Evolutionary conservation across 2,113 vertebrate genomes (phyloP), one percentile per base, ranked within the genome.

Genomic region (Pomatorhinus ruficollis): DNA sequence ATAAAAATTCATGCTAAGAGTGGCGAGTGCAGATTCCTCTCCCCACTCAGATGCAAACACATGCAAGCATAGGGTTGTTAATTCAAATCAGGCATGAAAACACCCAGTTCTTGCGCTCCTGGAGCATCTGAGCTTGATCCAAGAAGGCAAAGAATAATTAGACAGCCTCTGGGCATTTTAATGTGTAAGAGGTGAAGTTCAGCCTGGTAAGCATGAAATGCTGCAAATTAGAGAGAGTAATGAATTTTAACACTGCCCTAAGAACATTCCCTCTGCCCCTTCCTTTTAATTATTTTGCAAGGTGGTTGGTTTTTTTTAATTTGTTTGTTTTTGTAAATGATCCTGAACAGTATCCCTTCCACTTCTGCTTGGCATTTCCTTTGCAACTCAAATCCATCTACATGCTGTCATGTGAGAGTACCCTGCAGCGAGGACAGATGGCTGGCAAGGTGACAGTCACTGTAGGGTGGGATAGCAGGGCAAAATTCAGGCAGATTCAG

Each of bases 211-310:
- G 91, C 83, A 13, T 76, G 91, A 94, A 89, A 89, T 87, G 50
- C 17, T 84, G 78, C 39, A 90, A 65, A 82, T 89, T 72, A 84
- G 33, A 66, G n/a, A 42, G 37, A 33, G 33, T 88, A 72, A 91
- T 93, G 75, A 87, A 83, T 95, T 93, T 86, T 88, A 90, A 86
- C 42, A 4, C 42, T 68, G 63, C 71, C 63, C 40, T 40, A 28
- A 76, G 79, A 94, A 37, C 66, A 42, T 87, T 76, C 10, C 59
- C 22, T 44, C 30, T 7, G 1, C 33, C 44, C 14, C 22, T 83
- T 81, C 21, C 59, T 79, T 88, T 88, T 84, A 59, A 86, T 94
- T 87, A 80, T 81, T 90, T 93, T 87, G n/a, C 44, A 75, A 78
- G 50, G 37, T 83, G 11, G 19, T 20, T 4, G n/a, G n/a, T 22